Evolutionary conservation across 2,113 vertebrate genomes (phyloP), one percentile per base, ranked within the genome.

Genomic region (Heliornis fulica): DNA sequence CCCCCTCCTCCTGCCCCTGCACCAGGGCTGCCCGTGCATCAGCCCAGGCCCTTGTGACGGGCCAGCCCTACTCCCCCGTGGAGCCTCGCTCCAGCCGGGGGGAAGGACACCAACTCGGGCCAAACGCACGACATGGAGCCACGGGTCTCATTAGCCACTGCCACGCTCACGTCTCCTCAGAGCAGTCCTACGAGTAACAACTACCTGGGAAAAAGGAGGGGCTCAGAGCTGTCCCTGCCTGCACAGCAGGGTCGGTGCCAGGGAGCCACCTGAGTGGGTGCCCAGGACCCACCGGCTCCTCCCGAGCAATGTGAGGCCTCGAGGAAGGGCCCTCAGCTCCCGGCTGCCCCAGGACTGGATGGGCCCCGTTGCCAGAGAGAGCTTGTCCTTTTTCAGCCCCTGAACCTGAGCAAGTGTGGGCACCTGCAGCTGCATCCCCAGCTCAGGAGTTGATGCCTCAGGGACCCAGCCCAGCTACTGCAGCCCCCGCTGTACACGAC

Each of bases 401-500:
- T 29, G 31, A 56, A 17, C 13, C 31, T 20, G 34, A 9, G 20
- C 23, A 45, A 21, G 54, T 13, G 23, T 14, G 69, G 56, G 46
- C 15, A 13, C n/a, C 15, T 1, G 1, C 25, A 14, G 40, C 25
- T 45, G 59, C 60, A 32, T 9, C 20, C 50, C 54, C 31, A 23
- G 31, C 36, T 40, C 10, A 0, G 31, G 45, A 5, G 1, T 4
- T 26, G 31, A 23, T 2, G 1, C 26, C 9, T 36, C 53, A 74
- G 53, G 15, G 43, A 59, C 36, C 13, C 5, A 66, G 26, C 40
- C 21, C 63, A 41, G 74, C 51, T 31, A 29, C 28, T 31, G 51
- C 16, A 54, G 29, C 46, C 20, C 61, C n/a, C 8, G 0, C 53
- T 2, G 0, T 15, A 50, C 1, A 0, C 4, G 1, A 63, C 10